A percentile compares a stretch with the other conserved stretches of the same genome.
phyloP scores from a whole-genome alignment of 2,797 vertebrate genomes.

The Sternarchorhynchus goeldii region DNA sequence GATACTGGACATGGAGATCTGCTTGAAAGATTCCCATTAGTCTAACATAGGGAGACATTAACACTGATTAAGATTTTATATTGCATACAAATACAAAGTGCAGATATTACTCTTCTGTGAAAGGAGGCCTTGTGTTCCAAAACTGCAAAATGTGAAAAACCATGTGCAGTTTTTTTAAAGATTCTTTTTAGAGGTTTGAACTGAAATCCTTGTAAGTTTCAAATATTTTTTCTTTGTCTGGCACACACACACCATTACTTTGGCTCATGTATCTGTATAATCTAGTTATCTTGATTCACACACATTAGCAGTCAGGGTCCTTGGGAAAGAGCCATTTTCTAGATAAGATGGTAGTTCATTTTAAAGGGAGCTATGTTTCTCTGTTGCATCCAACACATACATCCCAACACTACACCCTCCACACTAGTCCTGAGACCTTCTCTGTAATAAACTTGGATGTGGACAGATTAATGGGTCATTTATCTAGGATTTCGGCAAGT shows the following conservation, averaged over 20 bases:
- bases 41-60: constrained; percentile 10
- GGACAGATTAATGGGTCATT: neutral
- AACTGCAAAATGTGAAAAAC: constrained; percentile 25
- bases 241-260: constrained; percentile 1
- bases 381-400: constrained; percentile 45
- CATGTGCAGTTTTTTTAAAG: constrained; percentile 2
- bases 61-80: neutral
- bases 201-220: constrained; percentile 1
- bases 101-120: constrained; percentile 15
- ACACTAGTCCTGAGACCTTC: constrained; percentile 52
- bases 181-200: constrained; percentile 2
- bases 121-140: constrained; percentile 29
- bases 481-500: neutral
- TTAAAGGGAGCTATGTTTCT: constrained; percentile 47
- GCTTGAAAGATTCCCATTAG: constrained; percentile 4
- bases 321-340: constrained; percentile 50
- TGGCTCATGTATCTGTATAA: constrained; percentile 15
- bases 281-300: constrained; percentile 20
- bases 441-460: neutral
- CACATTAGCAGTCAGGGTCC: neutral
- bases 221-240: neutral
- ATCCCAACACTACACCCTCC: constrained; percentile 14
- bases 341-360: constrained; percentile 60
- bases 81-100: constrained; percentile 19
- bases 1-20: neutral